Conservation (phyloP, 2,113 vertebrate genomes). For the Siphamia tubifer region DNA sequence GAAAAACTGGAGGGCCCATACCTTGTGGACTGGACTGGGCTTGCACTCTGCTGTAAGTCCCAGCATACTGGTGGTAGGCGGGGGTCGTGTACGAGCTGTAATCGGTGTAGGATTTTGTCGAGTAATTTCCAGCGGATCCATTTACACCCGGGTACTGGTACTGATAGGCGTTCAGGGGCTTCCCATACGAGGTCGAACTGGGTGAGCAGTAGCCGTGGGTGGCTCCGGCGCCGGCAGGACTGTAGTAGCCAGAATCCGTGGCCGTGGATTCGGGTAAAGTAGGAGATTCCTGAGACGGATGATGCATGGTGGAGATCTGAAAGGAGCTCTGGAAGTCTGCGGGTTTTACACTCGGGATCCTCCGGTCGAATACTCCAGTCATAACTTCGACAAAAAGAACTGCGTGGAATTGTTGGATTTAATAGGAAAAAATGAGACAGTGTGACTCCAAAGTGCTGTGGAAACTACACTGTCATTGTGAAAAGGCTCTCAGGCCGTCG, state of each 20-base stretch:
- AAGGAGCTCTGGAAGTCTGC: conserved; percentile 93
- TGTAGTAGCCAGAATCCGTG: conserved; percentile 98
- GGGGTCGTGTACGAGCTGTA: conserved; percentile 90
- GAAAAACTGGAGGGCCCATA: conserved; percentile 54
- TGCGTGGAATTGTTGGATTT: conserved; percentile 56
- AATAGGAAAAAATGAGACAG: conserved; percentile 37
- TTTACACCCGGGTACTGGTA: conserved; percentile 95
- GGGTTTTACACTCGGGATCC: conserved; percentile 90
- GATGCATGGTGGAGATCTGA: conserved; percentile 89
- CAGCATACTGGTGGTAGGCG: conserved; percentile 91
- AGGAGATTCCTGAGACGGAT: conserved; percentile 95
- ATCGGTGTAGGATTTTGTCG: conserved; percentile 92
- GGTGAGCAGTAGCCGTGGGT: conserved; percentile 96
- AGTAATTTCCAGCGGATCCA: conserved; percentile 89
- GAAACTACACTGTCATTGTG: conserved; percentile 75
- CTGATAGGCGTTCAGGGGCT: conserved; percentile 94
- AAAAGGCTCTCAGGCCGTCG: conserved; percentile 71
- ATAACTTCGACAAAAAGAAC: conserved; percentile 74
- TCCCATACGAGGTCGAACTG: conserved; percentile 91
- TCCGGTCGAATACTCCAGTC: conserved; percentile 99
- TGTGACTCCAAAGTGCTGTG: conserved; percentile 62
- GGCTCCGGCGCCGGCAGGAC: conserved; percentile 85
- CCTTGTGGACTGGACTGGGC: conserved; percentile 91
- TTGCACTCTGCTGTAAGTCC: conserved; percentile 92
- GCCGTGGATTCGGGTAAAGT: conserved; percentile 97